phyloP scores from a whole-genome alignment of 1,140 invertebrate species.

The Plectrocnemia conspersa region DNA sequence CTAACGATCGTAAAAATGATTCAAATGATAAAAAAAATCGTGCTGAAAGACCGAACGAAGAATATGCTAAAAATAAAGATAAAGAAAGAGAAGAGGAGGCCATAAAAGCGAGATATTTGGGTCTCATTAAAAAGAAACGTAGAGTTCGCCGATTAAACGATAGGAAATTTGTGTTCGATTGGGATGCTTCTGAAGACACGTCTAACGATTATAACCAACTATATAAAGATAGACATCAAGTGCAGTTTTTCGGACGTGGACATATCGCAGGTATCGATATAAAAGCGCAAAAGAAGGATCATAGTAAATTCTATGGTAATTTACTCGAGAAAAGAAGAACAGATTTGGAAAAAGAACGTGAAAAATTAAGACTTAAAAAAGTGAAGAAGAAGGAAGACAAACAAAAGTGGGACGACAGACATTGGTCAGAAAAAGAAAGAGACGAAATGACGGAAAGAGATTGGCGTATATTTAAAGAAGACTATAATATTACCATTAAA shows the following conservation, averaged over 20 bases:
- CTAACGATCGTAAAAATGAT: conserved; percentile 20
- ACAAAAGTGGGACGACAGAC: conserved; percentile 97
- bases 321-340: conserved; percentile 91
- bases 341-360: conserved; percentile 96
- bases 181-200: conserved; percentile 98
- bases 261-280: conserved; percentile 98
- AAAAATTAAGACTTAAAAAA: conserved; percentile 90
- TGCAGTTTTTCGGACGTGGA: conserved; percentile 96
- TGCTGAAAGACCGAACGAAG: conserved; percentile 40
- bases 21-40: conserved; percentile 21
- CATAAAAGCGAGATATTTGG: conserved; percentile 93
- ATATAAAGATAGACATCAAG: conserved; percentile 94
- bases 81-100: conserved; percentile 89
- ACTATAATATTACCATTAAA: conserved; percentile 99
- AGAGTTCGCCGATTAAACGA: conserved; percentile 91
- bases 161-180: conserved; percentile 99
- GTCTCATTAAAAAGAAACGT: conserved; percentile 89
- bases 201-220: conserved; percentile 95
- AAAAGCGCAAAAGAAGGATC: conserved; percentile 94
- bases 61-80: conserved; percentile 70
- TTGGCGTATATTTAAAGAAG: conserved; percentile 99
- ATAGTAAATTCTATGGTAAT: conserved; percentile 97
- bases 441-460: conserved; percentile 98
- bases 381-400: conserved; percentile 95
- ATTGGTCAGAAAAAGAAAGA: conserved; percentile 94